Conservation (phyloP, 2,888 invertebrate species). For the Cerceris rybyensis region DNA sequence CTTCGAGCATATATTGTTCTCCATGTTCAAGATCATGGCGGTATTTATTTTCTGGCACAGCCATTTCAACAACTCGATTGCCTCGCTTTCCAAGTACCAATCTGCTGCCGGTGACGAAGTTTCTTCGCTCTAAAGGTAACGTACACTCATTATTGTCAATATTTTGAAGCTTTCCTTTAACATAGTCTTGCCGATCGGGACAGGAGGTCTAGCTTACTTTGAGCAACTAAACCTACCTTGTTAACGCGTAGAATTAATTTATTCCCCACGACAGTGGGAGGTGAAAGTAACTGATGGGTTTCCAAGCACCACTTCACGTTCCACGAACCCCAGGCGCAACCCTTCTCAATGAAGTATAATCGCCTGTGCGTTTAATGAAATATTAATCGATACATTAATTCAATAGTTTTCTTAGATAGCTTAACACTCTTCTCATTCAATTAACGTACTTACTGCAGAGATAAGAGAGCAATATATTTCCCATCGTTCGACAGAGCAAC, state of each 20-base stretch:
- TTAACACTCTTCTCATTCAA: background rate
- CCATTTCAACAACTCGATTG: slow-evolving; percentile 87
- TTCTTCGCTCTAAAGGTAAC: slow-evolving; percentile 82
- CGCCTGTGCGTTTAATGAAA: slow-evolving; percentile 83
- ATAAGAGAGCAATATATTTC: slow-evolving; percentile 87
- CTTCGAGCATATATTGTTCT: slow-evolving; percentile 83
- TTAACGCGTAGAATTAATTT: slow-evolving; percentile 88
- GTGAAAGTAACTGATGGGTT: slow-evolving; percentile 88
- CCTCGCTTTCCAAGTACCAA: slow-evolving; percentile 86
- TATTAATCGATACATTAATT: background rate
- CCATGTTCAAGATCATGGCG: slow-evolving; percentile 88
- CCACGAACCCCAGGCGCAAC: slow-evolving; percentile 87
- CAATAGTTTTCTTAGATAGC: background rate
- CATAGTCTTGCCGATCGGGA: background rate
- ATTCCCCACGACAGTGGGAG: slow-evolving; percentile 85
- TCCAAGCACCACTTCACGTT: slow-evolving; percentile 89
- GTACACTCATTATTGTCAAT: background rate
- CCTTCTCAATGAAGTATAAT: slow-evolving; percentile 88
- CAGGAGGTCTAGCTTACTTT: too few relatives aligned
- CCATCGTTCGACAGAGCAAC: slow-evolving; percentile 85
- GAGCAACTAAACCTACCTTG: slow-evolving; percentile 84
- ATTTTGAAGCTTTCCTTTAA: background rate
- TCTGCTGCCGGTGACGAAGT: slow-evolving; percentile 86
- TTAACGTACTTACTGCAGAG: slow-evolving; percentile 85
- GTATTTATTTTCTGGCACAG: slow-evolving; percentile 89